Evolutionary conservation across 2,113 vertebrate species (phyloP).

Genomic region (Caloenas nicobarica): DNA sequence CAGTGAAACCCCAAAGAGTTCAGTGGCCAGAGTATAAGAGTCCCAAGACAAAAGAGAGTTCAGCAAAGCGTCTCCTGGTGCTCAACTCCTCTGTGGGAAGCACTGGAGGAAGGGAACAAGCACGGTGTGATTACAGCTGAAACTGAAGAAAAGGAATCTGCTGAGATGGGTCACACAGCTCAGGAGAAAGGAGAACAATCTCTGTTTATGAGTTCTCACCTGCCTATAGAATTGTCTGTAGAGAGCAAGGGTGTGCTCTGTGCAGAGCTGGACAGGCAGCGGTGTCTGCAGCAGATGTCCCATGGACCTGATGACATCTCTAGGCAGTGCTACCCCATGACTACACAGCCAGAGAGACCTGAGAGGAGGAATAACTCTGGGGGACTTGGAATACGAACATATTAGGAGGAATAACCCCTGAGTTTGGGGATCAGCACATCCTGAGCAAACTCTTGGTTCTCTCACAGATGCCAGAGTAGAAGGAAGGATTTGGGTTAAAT

Average conservation of each 20-base stretch:
- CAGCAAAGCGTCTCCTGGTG: background rate
- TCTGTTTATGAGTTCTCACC: background rate
- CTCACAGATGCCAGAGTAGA: background rate
- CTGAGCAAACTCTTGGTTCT: background rate
- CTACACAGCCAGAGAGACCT: background rate
- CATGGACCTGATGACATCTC: background rate
- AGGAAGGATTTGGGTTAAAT: background rate
- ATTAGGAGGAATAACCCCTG: background rate
- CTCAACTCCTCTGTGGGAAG: background rate
- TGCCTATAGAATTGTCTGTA: background rate
- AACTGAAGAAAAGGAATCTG: background rate
- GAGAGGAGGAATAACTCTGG: background rate
- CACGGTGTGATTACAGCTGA: background rate
- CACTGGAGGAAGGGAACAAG: background rate
- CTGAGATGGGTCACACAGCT: background rate
- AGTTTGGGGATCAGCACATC: background rate
- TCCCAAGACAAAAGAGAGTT: background rate
- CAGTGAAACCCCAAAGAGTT: background rate
- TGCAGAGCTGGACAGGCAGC: background rate
- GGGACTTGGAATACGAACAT: background rate
- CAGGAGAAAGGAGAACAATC: background rate
- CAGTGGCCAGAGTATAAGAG: background rate
- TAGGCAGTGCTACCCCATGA: background rate
- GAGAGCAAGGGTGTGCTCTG: background rate
- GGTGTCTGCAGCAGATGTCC: background rate